A percentile compares a stretch with the other conserved stretches of the same genome.
phyloP scores from a whole-genome alignment of 2,797 vertebrate species.

The Fistularia tabacaria region DNA sequence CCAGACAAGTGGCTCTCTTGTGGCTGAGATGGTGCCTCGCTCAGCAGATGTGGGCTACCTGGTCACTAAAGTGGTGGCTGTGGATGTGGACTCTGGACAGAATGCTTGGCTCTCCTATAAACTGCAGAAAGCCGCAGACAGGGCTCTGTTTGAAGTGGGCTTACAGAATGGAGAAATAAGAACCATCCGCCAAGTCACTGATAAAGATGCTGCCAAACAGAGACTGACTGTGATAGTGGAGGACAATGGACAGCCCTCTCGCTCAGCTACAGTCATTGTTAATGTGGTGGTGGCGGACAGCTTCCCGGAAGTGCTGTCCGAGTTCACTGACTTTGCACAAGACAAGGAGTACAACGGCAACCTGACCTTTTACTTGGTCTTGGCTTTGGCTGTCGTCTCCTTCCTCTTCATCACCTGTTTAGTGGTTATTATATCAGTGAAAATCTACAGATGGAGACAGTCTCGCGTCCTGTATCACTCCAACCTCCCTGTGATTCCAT shows the following conservation, averaged over 20 bases:
- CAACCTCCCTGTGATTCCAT: slow-evolving; percentile 12
- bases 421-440: slow-evolving; percentile 9
- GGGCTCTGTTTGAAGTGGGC: slow-evolving; percentile 77
- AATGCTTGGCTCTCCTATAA: slow-evolving; percentile 80
- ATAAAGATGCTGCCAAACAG: slow-evolving; percentile 73
- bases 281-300: slow-evolving; percentile 66
- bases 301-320: slow-evolving; percentile 67
- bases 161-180: slow-evolving; percentile 79
- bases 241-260: slow-evolving; percentile 62
- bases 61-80: slow-evolving; percentile 76
- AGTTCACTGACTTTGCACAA: slow-evolving; percentile 51
- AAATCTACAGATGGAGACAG: slow-evolving; percentile 12
- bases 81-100: slow-evolving; percentile 73
- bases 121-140: slow-evolving; percentile 77
- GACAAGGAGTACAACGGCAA: slow-evolving; percentile 49
- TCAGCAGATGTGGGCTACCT: slow-evolving; percentile 76
- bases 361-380: slow-evolving; percentile 41
- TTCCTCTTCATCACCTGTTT: slow-evolving; percentile 25
- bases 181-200: slow-evolving; percentile 62
- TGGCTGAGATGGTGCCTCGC: slow-evolving; percentile 78
- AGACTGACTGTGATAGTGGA: slow-evolving; percentile 69
- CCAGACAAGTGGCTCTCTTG: slow-evolving; percentile 57
- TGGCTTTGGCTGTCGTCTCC: slow-evolving; percentile 41
- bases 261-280: slow-evolving; percentile 21
- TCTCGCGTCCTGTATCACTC: slow-evolving; percentile 12